Conservation (phyloP, 2,113 vertebrate species). For the Apteryx owenii region DNA sequence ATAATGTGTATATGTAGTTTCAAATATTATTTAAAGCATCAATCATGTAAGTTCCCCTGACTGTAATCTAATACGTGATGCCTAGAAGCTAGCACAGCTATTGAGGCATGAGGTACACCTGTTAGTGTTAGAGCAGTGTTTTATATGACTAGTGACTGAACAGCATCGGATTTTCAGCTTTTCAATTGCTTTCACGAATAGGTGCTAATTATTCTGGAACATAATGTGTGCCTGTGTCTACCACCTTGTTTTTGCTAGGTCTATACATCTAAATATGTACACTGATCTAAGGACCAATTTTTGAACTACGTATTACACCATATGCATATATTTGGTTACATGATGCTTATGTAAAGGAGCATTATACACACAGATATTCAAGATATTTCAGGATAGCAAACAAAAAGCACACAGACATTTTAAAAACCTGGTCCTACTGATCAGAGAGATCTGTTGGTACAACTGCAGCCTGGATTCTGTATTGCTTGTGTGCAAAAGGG, state of each 20-base stretch:
- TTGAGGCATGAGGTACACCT: not conserved
- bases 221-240: not conserved
- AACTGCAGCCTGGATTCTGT: slow-evolving; percentile 12
- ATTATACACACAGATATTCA: not conserved
- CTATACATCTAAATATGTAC: not conserved
- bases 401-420: not conserved
- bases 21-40: not conserved
- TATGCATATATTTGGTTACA: not conserved
- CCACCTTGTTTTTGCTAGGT: not conserved
- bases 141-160: not conserved
- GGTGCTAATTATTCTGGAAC: not conserved
- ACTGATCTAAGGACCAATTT: not conserved
- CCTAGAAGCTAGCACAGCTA: not conserved
- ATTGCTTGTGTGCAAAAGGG: not conserved
- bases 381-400: not conserved
- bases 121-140: not conserved
- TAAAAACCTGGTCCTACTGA: not conserved
- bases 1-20: not conserved
- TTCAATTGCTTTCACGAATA: not conserved
- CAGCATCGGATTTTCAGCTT: not conserved
- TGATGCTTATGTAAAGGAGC: not conserved
- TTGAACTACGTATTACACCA: not conserved
- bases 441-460: not conserved
- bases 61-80: not conserved
- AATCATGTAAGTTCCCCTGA: not conserved